Evolutionary conservation across 1,140 invertebrate genomes (phyloP), one percentile per base, ranked within the genome.

Genomic region (Brachionus manjavacas): DNA sequence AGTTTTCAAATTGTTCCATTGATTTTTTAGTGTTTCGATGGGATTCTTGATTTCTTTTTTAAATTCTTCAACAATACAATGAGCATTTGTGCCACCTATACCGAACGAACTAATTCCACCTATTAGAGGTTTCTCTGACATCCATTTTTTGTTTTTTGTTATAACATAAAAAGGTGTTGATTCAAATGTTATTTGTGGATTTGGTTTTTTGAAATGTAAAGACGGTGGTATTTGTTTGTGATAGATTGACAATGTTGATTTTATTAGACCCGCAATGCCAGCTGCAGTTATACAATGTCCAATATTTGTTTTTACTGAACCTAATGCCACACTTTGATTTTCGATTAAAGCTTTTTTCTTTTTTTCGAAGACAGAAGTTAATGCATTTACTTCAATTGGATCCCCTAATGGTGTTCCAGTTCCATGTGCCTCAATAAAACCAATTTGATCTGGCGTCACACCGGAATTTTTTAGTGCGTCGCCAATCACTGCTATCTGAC

Each of bases 281-380:
- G 81, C 60, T 41, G 66, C 81, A 9, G 60, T 41, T n/a, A 39
- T 66, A 39, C 20, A 68, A 72, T 84, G 81, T 16, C 81, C 81
- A 41, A 68, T 70, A 66, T 70, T 70, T 28, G 81, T 31, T 66
- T 84, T 84, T 9, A 72, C 81, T 25, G 81, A 84, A 3, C 81
- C 81, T 12, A 84, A 43, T 12, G 79, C 35, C 0, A 49, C 35
- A 25, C n/a, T 46, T 46, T 76, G 9, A 1, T 85, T 70, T 46
- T 46, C 43, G 4, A 46, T 46, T 46, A 11, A 12, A n/a, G 1
- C 11, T n/a, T n/a, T 64, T 28, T 41, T 16, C 6, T 14, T 46
- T 7, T 2, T 64, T 64, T 64, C 55, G 16, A 64, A 64, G 0
- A 76, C 28, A 16, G 39, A 49, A 14, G 1, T 12, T n/a, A 76